A percentile compares a stretch with the other conserved stretches of the same genome.
These are phyloP conservation scores for Pollenia angustigena DNA, from an alignment of 2,888 invertebrate species.

Conservation along the genomic window DNA sequence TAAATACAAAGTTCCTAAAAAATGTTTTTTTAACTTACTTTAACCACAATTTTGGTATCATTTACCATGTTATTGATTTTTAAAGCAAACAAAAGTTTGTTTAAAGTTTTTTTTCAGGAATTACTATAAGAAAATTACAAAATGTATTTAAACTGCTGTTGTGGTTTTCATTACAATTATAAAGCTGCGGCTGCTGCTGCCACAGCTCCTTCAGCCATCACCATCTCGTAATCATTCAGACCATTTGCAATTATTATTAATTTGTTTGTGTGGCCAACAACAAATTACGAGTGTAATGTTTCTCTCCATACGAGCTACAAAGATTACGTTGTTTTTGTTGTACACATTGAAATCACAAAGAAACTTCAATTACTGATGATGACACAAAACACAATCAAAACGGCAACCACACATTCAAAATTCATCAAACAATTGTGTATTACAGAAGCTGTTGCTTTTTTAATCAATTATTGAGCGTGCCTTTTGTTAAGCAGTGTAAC, in stretches of 20 bases:
- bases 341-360: not conserved
- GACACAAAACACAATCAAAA: conserved; percentile 6
- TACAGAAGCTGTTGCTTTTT: conserved; percentile 18
- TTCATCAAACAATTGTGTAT: not conserved
- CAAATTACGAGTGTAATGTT: not conserved
- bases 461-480: not conserved
- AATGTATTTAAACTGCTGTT: conserved; percentile 52
- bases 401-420: not conserved
- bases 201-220: not conserved
- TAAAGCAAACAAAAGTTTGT: not conserved
- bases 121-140: conserved; percentile 34
- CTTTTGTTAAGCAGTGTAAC: conserved; percentile 45
- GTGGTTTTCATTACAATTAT: conserved; percentile 47
- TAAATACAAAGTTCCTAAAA: not conserved
- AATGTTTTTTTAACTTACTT: not conserved
- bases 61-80: conserved; percentile 15
- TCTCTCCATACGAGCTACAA: not conserved
- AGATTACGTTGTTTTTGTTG: not conserved
- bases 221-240: conserved; percentile 5
- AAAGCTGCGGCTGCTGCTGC: not conserved
- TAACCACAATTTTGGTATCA: conserved; percentile 27
- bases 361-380: not conserved
- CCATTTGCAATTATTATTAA: conserved; percentile 56
- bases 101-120: conserved; percentile 4
- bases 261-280: conserved; percentile 23